Base-by-base conservation (phyloP, 1,140 invertebrate species). In the Drosophila obscura region DNA sequence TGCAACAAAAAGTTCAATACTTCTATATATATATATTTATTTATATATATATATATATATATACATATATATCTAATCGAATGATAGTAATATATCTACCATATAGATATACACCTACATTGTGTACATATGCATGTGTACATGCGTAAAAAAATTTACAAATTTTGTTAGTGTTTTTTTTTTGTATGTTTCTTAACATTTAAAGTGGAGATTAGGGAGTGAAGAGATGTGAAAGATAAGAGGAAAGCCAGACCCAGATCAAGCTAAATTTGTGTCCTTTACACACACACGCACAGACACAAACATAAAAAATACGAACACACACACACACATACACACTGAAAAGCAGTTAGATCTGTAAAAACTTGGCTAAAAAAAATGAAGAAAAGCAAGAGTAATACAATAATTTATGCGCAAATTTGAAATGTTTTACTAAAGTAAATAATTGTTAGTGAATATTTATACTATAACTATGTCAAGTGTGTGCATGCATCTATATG, bases 371-470 rank as follows among this genome's bases (percentile, higher is more conserved):
- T 63, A 57, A 57, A 9, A 39, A 52, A 57, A 45, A 67, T 26
- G 53, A 28, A 68, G 64, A 39, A 56, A 43, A 65, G 51, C 24
- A 44, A 67, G 63, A 80, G 72, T 64, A 87, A 87, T 82, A 85
- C 82, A 87, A 87, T 87, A 87, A 87, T 83, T 83, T 82, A 87
- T 88, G 83, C 83, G 83, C 83, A 88, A 88, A 88, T 83, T 88
- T 82, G 68, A 88, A 87, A 88, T 46, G 76, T 88, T 88, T 88
- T 88, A 88, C 83, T 88, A 80, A 88, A 88, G 83, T 88, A 88
- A 88, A 88, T 88, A 88, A 83, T 88, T 88, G 83, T 88, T 88
- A 88, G 83, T 88, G 83, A 88, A 88, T 88, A 83, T 83, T 85
- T 63, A 82, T 75, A 77, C 63, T 75, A 76, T 67, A 87, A 81